Evolutionary conservation across 2,888 invertebrate species (phyloP).

Genomic region (Scrobipalpa atriplicella): DNA sequence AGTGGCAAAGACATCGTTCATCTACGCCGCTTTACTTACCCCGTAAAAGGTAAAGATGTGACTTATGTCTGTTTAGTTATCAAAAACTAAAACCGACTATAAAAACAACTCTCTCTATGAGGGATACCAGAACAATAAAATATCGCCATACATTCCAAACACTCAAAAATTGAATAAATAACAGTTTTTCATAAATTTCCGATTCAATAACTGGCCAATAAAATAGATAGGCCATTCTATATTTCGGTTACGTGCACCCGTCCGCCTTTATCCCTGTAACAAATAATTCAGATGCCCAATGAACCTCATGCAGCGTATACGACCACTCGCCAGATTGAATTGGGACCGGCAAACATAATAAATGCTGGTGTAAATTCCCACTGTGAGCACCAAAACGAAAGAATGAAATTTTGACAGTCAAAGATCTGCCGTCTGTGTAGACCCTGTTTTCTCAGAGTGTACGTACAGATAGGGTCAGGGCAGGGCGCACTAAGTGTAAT

Average conservation of each 20-base stretch:
- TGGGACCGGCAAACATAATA: constrained; percentile 62
- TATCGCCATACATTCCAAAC: constrained; percentile 8
- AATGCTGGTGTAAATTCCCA: constrained; percentile 66
- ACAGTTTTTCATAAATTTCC: constrained; percentile 37
- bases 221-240: constrained; percentile 51
- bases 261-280: constrained; percentile 56
- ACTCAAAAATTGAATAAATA: constrained; percentile 29
- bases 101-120: not conserved
- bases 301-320: constrained; percentile 71
- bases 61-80: not conserved
- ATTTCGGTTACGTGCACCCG: constrained; percentile 41
- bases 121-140: not conserved
- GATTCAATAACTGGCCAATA: constrained; percentile 48
- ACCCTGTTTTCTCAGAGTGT: not conserved
- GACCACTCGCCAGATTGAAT: constrained; percentile 56
- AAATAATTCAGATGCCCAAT: constrained; percentile 74
- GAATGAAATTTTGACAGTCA: constrained; percentile 54
- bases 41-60: no score
- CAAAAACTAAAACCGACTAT: not conserved
- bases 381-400: constrained; percentile 62
- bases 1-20: no score
- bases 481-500: no score
- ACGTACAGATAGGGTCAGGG: no score
- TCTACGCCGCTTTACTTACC: no score
- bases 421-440: not conserved